These are phyloP conservation scores for Tetramorium simillimum DNA, from an alignment of 1,140 invertebrate species.

Conservation along the genomic window DNA sequence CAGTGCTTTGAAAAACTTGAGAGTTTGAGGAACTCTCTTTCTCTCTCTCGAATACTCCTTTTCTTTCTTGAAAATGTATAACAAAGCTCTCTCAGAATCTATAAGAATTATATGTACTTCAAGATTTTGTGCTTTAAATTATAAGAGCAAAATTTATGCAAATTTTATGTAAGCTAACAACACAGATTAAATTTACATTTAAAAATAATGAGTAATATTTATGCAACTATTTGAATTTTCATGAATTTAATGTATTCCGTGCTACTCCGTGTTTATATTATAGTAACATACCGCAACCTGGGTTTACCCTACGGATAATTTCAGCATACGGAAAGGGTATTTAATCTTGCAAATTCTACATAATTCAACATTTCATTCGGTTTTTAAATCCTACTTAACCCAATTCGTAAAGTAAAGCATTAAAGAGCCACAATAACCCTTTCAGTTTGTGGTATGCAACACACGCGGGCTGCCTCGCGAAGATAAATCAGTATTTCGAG, in stretches of 20 bases:
- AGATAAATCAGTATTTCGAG: background rate
- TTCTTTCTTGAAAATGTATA: conserved; percentile 13
- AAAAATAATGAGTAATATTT: conserved; percentile 40
- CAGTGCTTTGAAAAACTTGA: background rate
- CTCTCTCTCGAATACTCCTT: background rate
- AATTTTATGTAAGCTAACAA: conserved; percentile 29
- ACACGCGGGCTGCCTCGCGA: background rate
- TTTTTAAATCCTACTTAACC: conserved; percentile 39
- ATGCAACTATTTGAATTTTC: conserved; percentile 26
- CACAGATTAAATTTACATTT: conserved; percentile 34
- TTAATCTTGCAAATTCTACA: background rate
- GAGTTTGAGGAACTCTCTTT: background rate
- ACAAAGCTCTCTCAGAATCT: background rate
- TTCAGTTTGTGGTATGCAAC: background rate
- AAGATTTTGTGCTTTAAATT: background rate
- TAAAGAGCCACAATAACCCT: background rate
- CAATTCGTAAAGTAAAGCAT: conserved; percentile 1
- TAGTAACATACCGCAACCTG: conserved; percentile 8
- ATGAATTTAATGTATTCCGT: conserved; percentile 5
- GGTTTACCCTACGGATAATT: conserved; percentile 20
- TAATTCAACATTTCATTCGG: background rate
- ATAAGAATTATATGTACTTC: background rate
- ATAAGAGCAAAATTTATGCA: conserved; percentile 20
- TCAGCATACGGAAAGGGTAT: background rate
- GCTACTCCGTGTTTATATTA: background rate